Evolutionary conservation across 1,140 invertebrate species (phyloP).

Genomic region (Zaprionus davidi): DNA sequence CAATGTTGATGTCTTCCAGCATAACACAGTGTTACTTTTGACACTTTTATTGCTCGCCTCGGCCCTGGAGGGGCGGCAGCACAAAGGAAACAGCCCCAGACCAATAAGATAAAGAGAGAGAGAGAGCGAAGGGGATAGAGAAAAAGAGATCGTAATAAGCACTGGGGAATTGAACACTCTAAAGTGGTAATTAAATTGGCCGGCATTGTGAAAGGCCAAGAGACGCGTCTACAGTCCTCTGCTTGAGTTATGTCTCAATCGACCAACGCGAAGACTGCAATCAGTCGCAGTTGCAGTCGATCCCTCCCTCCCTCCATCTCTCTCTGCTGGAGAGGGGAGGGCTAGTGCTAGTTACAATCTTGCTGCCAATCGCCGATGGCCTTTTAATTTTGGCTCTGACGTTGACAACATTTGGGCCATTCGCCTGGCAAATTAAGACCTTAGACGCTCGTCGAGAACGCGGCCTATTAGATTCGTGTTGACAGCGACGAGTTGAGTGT

Average conservation of each 20-base stretch:
- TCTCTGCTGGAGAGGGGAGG: background rate
- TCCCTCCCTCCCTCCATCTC: background rate
- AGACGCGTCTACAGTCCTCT: background rate
- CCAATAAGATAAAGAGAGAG: background rate
- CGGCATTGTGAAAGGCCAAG: conserved; percentile 62
- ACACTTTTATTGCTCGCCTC: conserved; percentile 71
- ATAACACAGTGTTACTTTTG: conserved; percentile 83
- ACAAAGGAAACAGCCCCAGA: conserved; percentile 46
- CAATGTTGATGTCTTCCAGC: conserved; percentile 63
- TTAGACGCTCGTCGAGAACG: conserved; percentile 54
- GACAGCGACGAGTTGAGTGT: conserved; percentile 72
- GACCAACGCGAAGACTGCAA: conserved; percentile 27
- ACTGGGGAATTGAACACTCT: conserved; percentile 65
- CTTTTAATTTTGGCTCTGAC: conserved; percentile 57
- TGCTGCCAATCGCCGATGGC: conserved; percentile 30
- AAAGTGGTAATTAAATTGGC: conserved; percentile 82
- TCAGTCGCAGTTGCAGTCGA: conserved; percentile 7
- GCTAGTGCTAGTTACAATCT: conserved; percentile 24
- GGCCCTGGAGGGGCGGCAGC: conserved; percentile 50
- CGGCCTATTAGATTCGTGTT: conserved; percentile 64
- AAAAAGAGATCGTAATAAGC: conserved; percentile 10
- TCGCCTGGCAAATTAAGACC: conserved; percentile 74
- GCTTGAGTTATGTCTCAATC: conserved; percentile 73
- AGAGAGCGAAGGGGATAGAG: background rate
- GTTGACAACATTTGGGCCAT: conserved; percentile 54